Conservation (phyloP, 1,140 invertebrate species). For the Campoletis sonorensis region DNA sequence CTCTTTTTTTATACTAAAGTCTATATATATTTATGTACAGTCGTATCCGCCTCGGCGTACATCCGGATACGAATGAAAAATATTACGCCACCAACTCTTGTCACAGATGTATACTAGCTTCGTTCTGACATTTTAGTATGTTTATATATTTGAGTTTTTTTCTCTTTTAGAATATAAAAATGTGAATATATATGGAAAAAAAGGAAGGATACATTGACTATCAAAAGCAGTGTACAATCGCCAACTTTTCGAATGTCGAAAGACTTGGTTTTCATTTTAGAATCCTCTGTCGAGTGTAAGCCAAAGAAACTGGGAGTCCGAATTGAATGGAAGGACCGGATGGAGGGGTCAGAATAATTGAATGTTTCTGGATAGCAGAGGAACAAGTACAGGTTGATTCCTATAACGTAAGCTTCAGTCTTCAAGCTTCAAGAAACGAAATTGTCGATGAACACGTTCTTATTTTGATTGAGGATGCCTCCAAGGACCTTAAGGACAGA, state of each 20-base stretch:
- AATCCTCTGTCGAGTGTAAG: not conserved
- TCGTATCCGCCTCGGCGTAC: not conserved
- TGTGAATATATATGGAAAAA: not conserved
- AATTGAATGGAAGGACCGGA: too few species aligned
- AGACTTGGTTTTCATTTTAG: not conserved
- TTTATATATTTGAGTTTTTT: too few species aligned
- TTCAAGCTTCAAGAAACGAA: too few species aligned
- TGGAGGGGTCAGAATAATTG: too few species aligned
- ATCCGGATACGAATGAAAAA: conserved; percentile 19
- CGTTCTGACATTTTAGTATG: too few species aligned
- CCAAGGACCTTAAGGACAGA: too few species aligned
- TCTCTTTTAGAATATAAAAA: too few species aligned
- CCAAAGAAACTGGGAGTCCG: not conserved
- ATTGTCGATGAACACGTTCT: too few species aligned
- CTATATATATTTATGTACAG: not conserved
- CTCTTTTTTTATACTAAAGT: not conserved
- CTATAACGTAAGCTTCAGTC: too few species aligned
- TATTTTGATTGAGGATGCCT: too few species aligned
- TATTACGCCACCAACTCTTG: conserved; percentile 8
- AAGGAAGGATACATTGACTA: not conserved
- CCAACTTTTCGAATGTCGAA: not conserved
- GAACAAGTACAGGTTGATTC: too few species aligned
- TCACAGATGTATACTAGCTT: not conserved
- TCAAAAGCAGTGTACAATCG: not conserved
- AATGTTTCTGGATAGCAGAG: too few species aligned